Base-by-base conservation (phyloP, 2,888 invertebrate genomes). In the Andricus curvator region DNA sequence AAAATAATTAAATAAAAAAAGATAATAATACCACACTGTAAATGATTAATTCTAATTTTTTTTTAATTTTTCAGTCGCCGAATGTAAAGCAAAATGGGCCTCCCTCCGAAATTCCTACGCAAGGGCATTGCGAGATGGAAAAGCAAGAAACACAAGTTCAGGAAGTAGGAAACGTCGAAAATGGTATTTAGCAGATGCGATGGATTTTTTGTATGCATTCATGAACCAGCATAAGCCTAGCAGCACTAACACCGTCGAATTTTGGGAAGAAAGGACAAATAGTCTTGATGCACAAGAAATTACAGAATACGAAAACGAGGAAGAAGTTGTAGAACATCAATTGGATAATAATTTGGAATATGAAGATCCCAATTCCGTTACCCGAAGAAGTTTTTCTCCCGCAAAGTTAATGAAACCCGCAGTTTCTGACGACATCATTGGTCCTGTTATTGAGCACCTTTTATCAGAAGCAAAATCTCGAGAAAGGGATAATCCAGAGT, bases 131-230 rank as follows among this genome's bases (percentile, higher is more conserved):
- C 29, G 74, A 13, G 74, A 74, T 48, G 74, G 56, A 4, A 74
- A 74, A 13, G 17, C 74, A 33, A 51, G 29, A 56, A 33, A n/a
- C 13, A 33, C 74, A 11, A 20, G 56, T 4, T 33, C 74, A 33
- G 41, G n/a, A n/a, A 51, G 33, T 5, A 51, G 74, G 4, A 74
- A 74, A 56, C 74, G 74, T 29, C 51, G 74, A 33, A 74, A 74
- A 74, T 74, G 74, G 74, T 74, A 74, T 74, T 74, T 74, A 29
- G 51, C 74, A 11, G 74, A 74, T 29, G 51, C 74, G 5, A 74
- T 74, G 74, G 74, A 74, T n/a, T 74, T 74, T 74, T 33, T 74
- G 11, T 51, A 56, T 9, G 33, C 20, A 29, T 74, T 74, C 33
- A 74, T 74, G 74, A 74, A 74, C 22, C 74, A 74, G n/a, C 74